phyloP scores from a whole-genome alignment of 2,113 vertebrate species.

The Stomatorhinus ivindoensis region DNA sequence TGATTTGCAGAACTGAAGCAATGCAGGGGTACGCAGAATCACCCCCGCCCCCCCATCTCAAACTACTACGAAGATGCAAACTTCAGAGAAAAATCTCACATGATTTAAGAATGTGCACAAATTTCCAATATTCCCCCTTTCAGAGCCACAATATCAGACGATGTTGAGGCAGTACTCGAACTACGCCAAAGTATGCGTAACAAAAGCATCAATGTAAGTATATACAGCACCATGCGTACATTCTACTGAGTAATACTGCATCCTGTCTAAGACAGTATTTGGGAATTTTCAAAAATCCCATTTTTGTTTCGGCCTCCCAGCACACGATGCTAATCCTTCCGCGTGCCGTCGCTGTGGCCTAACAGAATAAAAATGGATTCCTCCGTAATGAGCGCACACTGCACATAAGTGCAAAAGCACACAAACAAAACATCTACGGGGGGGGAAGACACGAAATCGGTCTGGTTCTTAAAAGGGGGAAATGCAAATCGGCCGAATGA shows the following conservation, averaged over 20 bases:
- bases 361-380: constrained; percentile 15
- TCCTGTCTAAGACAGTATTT: neutral
- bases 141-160: neutral
- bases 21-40: neutral
- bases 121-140: neutral
- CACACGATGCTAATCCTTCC: neutral
- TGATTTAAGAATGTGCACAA: neutral
- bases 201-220: neutral
- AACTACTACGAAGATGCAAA: neutral
- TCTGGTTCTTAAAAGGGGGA: neutral
- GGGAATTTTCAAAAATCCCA: neutral
- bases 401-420: neutral
- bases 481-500: neutral
- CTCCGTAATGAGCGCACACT: constrained; percentile 9
- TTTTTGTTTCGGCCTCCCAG: neutral
- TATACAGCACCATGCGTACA: neutral
- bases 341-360: constrained; percentile 2
- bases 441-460: neutral
- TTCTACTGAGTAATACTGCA: neutral
- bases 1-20: neutral
- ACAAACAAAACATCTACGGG: constrained; percentile 5
- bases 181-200: neutral
- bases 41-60: neutral
- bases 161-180: neutral
- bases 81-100: neutral